A percentile compares a stretch with the other conserved stretches of the same genome.
Evolutionary conservation across 92 coral and sea anemone species (phyloP).

Genomic region (Porites cylindrica): DNA sequence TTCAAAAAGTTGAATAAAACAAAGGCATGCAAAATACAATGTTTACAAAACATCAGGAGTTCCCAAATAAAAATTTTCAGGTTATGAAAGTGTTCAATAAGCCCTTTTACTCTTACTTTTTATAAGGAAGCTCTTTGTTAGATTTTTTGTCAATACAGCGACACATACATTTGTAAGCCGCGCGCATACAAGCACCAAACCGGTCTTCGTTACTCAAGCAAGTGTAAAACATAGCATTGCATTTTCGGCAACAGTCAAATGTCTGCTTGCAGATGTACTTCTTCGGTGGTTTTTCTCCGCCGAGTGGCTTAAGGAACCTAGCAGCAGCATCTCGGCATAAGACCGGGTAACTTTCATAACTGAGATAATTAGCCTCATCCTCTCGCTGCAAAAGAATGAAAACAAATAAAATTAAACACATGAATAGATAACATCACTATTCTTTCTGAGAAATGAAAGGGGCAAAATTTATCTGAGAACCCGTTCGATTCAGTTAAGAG

Average conservation of each 20-base stretch:
- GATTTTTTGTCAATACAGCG: constrained; percentile 3
- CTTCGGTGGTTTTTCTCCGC: neutral
- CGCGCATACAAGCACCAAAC: constrained; percentile 25
- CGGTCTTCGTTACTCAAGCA: neutral
- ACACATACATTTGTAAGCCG: constrained; percentile 31
- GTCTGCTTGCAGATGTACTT: constrained; percentile 32
- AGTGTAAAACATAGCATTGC: constrained; percentile 14
- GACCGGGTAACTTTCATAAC: constrained; percentile 24
- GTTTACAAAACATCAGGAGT: too few species aligned
- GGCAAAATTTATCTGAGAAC: too few species aligned
- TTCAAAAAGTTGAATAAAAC: too few species aligned
- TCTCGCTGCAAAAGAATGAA: neutral
- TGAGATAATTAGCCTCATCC: constrained; percentile 16
- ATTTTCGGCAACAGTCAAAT: constrained; percentile 37
- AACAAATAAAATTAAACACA: neutral
- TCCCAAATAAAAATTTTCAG: too few species aligned
- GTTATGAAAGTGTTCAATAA: too few species aligned
- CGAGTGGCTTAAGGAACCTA: neutral
- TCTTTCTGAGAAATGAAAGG: too few species aligned
- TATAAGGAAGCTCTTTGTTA: constrained; percentile 7
- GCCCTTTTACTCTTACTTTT: too few species aligned
- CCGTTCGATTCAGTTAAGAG: too few species aligned
- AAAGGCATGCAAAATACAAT: too few species aligned
- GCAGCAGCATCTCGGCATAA: constrained; percentile 34
- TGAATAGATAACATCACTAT: neutral